phyloP scores from a whole-genome alignment of 2,797 vertebrate species.

The Arctocebus calabarensis region DNA sequence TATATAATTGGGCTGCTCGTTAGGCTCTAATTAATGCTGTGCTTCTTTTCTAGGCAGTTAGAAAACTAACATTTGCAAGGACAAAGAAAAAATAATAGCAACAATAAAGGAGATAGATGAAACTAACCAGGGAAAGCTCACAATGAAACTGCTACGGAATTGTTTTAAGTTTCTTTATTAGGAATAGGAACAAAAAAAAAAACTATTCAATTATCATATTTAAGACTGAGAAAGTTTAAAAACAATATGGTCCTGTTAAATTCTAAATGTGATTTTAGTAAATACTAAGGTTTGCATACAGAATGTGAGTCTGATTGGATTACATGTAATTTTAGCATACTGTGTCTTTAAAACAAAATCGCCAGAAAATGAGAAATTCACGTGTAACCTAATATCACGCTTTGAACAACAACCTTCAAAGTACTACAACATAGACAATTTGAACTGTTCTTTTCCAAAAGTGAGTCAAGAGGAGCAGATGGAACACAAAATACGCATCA shows the following conservation, averaged over 20 bases:
- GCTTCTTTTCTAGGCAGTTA: slow-evolving; percentile 61
- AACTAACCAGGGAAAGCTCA: not conserved
- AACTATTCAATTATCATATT: not conserved
- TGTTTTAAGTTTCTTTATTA: not conserved
- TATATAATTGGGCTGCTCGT: slow-evolving; percentile 29
- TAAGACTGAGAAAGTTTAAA: not conserved
- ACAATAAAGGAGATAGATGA: not conserved
- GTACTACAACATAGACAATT: not conserved
- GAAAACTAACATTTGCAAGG: slow-evolving; percentile 59
- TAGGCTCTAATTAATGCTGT: slow-evolving; percentile 63
- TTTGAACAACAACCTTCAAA: not conserved
- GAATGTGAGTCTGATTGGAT: not conserved
- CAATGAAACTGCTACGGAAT: not conserved
- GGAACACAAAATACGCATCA: not conserved
- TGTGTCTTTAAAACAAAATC: not conserved
- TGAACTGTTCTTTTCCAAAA: slow-evolving; percentile 33
- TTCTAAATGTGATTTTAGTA: not conserved
- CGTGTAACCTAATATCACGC: not conserved
- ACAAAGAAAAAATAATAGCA: slow-evolving; percentile 1
- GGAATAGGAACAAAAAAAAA: not conserved
- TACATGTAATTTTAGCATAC: not conserved
- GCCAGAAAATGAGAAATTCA: slow-evolving; percentile 34
- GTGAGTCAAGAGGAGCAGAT: not conserved
- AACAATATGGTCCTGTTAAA: not conserved
- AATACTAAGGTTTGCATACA: not conserved